These are phyloP conservation scores for Lasius fuliginosus DNA, from an alignment of 2,888 invertebrate species.

Conservation along the genomic window DNA sequence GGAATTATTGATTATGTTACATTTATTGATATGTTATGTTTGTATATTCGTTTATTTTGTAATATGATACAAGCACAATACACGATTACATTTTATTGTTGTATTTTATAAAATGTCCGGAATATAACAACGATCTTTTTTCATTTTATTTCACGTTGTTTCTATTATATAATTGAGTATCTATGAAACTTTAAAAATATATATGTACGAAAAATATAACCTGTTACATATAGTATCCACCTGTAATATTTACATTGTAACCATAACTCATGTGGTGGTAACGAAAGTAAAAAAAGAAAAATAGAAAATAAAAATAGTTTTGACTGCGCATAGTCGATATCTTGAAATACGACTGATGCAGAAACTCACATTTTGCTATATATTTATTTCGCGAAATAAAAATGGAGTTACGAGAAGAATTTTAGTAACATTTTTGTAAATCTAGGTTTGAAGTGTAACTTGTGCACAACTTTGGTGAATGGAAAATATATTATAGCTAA, in stretches of 20 bases:
- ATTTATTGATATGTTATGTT: background rate
- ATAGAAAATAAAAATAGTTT: constrained; percentile 15
- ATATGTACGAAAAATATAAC: background rate
- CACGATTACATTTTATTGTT: background rate
- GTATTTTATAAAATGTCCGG: background rate
- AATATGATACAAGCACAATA: background rate
- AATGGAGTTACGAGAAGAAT: constrained; percentile 27
- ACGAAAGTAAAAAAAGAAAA: background rate
- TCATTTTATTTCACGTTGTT: background rate
- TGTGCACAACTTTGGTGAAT: background rate
- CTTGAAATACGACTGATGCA: constrained; percentile 25
- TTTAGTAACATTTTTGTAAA: constrained; percentile 24
- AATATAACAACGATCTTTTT: background rate
- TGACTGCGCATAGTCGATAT: constrained; percentile 27
- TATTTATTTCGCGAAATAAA: constrained; percentile 6
- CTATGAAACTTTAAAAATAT: background rate
- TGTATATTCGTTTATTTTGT: background rate
- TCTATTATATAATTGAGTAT: background rate
- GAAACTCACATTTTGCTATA: background rate
- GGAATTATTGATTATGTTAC: background rate
- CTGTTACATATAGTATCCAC: background rate
- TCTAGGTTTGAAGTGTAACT: background rate
- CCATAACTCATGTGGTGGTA: constrained; percentile 9
- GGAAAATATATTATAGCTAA: background rate
- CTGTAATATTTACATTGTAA: background rate